Base-by-base conservation (phyloP, 2,888 invertebrate genomes). In the Tromatobia lineatoria region DNA sequence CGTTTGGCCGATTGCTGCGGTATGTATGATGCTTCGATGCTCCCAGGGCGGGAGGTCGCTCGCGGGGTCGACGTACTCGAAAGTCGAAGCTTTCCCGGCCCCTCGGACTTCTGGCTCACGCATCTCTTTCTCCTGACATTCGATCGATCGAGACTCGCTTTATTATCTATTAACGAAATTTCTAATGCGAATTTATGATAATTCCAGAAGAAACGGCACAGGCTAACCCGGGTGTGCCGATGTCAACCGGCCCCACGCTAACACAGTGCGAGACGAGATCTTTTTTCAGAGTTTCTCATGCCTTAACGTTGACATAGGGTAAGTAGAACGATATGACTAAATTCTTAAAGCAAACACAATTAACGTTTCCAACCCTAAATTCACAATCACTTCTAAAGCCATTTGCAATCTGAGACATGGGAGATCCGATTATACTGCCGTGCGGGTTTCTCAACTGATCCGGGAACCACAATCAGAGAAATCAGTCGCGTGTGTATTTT, bases 21-120 rank as follows among this genome's bases (percentile, higher is more conserved):
- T 61, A 61, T 34, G 74, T 64, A 64, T 50, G 23, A 42, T 47
- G 34, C 75, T 64, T 64, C 50, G 50, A 25, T 69, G 74, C 84
- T 73, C 66, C 47, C 47, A 42, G 73, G 64, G 66, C 70, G 75
- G 82, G 77, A 83, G 81, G 74, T 54, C 83, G 70, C 34, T 80
- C 73, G 77, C 86, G 86, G 87, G 92, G 91, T 91, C 91, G 90
- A 91, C 87, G 92, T 90, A 92, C 92, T 92, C 92, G 92, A 93
- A 92, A 93, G 92, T 93, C 83, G 87, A 90, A 90, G 92, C 91
- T 92, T 92, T 92, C 91, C 89, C 91, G 90, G 82, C 69, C 20
- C 47, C 66, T 47, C 66, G 77, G 74, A n/a, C 69, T 73, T 64
- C 61, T 79, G 45, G 71, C 20, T 80, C 38, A 29, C 66, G 50